Evolutionary conservation across 2,888 invertebrate genomes (phyloP), one percentile per base, ranked within the genome.

Genomic region (Ommatoiulus sabulosus): DNA sequence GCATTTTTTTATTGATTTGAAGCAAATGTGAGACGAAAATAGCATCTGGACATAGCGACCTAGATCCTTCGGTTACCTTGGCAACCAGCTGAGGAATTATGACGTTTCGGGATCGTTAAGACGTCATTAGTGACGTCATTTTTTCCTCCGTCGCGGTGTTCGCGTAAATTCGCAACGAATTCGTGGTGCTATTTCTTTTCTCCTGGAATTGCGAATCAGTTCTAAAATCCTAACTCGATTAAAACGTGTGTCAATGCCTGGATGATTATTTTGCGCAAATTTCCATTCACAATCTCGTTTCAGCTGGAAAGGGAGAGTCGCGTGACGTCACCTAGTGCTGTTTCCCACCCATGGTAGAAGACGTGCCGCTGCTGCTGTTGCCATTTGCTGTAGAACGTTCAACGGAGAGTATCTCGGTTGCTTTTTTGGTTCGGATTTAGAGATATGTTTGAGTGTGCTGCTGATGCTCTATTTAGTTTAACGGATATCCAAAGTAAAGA

Each of bases 391-490:
- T 46, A 20, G 85, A 24, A 46, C 85, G 20, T 85, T 85, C 85
- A 85, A 44, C 85, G 85, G 85, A 44, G 85, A n/a, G 88, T 46
- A 87, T 44, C 72, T 72, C 72, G n/a, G 72, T 43, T 20, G 84
- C 17, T 84, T 88, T 84, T 44, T 88, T 17, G 44, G 44, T 48
- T 80, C 87, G 87, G 89, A 46, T n/a, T n/a, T 86, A 20, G 87
- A 89, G 90, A 88, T 90, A 90, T 90, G 90, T 89, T 88, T 87
- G 89, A 90, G 89, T 90, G 89, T 89, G 89, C 88, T 88, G 88
- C 84, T 57, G 89, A 90, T 87, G 89, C 89, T 86, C 48, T 90
- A 86, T 89, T 90, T 48, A 90, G 89, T 89, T 84, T 90, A 90
- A 87, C 88, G 44, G 88, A 89, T 86, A 44, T 84, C 84, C 87